phyloP scores from a whole-genome alignment of 2,797 vertebrate species.

The Gymnothorax reevesii region DNA sequence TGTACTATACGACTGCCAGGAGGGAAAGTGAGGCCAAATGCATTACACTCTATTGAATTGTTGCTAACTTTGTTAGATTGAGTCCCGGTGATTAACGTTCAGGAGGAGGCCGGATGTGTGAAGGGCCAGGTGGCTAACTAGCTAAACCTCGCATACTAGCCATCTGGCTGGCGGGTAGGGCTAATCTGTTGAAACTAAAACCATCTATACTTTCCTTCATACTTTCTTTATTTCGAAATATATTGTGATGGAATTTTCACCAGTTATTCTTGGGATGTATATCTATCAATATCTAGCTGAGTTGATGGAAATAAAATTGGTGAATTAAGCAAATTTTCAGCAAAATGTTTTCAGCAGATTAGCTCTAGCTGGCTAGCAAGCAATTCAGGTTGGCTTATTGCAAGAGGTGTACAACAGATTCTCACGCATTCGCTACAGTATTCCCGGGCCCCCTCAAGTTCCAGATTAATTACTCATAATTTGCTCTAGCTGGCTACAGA shows the following conservation, averaged over 20 bases:
- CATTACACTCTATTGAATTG: slow-evolving; percentile 15
- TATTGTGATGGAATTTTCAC: no score
- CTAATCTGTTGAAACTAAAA: no score
- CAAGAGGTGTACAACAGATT: slow-evolving; percentile 55
- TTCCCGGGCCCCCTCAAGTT: slow-evolving; percentile 28
- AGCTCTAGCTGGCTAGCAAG: slow-evolving; percentile 38
- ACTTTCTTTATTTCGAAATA: no score
- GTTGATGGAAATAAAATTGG: no score
- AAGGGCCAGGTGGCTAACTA: not conserved
- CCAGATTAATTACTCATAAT: not conserved
- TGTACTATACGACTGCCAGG: slow-evolving; percentile 96
- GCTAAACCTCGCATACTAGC: slow-evolving; percentile 28
- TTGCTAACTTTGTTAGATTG: slow-evolving; percentile 30
- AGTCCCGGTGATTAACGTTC: slow-evolving; percentile 32
- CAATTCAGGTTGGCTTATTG: not conserved
- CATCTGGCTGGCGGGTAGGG: no score
- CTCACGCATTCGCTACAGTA: not conserved
- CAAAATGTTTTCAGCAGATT: no score
- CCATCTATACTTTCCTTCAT: no score
- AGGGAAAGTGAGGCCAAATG: slow-evolving; percentile 90
- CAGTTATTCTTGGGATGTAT: no score
- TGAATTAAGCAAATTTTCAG: no score
- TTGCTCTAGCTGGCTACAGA: not conserved
- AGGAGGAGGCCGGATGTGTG: not conserved
- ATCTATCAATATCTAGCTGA: no score